phyloP scores from a whole-genome alignment of 2,113 vertebrate species.

The Microtus pennsylvanicus region DNA sequence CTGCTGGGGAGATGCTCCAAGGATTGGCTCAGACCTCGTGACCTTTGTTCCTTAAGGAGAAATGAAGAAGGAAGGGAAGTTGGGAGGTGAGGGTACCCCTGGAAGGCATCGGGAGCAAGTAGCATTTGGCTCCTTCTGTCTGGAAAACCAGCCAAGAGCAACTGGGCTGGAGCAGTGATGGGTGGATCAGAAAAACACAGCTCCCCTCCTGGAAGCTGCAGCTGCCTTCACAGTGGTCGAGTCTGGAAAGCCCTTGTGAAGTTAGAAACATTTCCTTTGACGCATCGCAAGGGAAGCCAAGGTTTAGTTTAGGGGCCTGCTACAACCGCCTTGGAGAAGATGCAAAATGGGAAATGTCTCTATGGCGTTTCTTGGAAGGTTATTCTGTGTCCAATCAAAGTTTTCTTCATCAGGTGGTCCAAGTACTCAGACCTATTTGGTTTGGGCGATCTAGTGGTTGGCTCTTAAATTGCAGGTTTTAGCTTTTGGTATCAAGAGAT shows the following conservation, averaged over 20 bases:
- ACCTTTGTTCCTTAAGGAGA: not conserved
- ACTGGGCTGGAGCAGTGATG: not conserved
- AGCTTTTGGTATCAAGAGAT: conserved; percentile 25
- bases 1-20: not conserved
- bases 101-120: not conserved
- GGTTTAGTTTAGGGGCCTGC: conserved; percentile 5
- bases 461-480: conserved; percentile 29
- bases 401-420: conserved; percentile 17
- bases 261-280: conserved; percentile 23
- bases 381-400: not conserved
- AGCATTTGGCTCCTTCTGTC: not conserved
- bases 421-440: not conserved
- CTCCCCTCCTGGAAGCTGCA: not conserved
- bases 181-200: not conserved
- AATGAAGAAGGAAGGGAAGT: not conserved
- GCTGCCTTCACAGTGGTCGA: not conserved
- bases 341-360: not conserved
- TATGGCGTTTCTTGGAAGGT: not conserved
- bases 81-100: not conserved
- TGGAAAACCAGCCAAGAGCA: not conserved
- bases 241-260: not conserved
- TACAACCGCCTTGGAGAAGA: conserved; percentile 13
- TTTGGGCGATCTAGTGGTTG: conserved; percentile 1
- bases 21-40: not conserved
- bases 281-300: not conserved